Evolutionary conservation across 2,797 vertebrate genomes (phyloP).

Genomic region (Spea hammondii): DNA sequence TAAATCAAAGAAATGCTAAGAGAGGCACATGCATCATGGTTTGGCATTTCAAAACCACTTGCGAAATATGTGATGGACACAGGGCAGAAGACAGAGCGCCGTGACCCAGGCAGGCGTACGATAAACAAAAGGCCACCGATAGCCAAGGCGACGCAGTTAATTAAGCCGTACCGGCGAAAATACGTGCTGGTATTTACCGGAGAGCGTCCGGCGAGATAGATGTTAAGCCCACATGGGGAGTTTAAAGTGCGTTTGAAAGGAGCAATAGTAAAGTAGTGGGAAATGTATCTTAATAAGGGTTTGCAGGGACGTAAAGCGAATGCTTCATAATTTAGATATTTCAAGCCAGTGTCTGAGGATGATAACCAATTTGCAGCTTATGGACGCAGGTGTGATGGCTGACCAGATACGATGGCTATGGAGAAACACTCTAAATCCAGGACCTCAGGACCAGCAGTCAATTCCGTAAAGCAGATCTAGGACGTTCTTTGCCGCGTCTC

Average conservation of each 20-base stretch:
- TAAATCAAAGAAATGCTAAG: slow-evolving; percentile 79
- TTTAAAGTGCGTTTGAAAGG: neutral
- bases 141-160: slow-evolving; percentile 64
- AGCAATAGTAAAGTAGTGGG: too few relatives aligned
- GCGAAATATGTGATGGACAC: slow-evolving; percentile 67
- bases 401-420: too few relatives aligned
- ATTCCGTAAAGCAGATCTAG: too few relatives aligned
- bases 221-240: too few relatives aligned
- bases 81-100: slow-evolving; percentile 57
- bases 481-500: too few relatives aligned
- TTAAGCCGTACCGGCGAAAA: slow-evolving; percentile 71
- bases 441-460: too few relatives aligned
- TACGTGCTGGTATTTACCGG: neutral
- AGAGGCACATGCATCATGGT: slow-evolving; percentile 73
- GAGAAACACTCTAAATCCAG: too few relatives aligned
- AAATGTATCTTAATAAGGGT: neutral
- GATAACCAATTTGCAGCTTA: too few relatives aligned
- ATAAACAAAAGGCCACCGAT: slow-evolving; percentile 57
- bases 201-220: neutral
- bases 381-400: too few relatives aligned
- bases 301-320: too few relatives aligned
- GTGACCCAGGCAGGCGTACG: slow-evolving; percentile 56
- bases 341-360: too few relatives aligned
- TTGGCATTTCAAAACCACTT: slow-evolving; percentile 72
- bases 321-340: too few relatives aligned